Conservation (phyloP, 2,888 invertebrate species). For the Tetragonisca angustula region DNA sequence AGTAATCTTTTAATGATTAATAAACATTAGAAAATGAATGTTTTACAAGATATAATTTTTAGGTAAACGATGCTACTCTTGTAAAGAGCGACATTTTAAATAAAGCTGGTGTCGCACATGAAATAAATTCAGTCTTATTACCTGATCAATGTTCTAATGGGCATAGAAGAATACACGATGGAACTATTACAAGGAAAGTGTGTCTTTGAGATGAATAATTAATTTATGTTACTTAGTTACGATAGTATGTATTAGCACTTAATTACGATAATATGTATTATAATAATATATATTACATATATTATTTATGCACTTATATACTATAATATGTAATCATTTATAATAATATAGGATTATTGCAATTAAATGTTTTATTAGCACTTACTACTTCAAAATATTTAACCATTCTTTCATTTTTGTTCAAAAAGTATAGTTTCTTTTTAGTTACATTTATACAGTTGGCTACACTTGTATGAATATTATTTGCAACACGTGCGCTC, state of each 20-base stretch:
- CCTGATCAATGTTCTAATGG: constrained; percentile 28
- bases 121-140: constrained; percentile 54
- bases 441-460: background rate
- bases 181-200: background rate
- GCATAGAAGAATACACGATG: constrained; percentile 12
- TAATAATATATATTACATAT: background rate
- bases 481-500: background rate
- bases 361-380: background rate
- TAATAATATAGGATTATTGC: background rate
- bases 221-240: background rate
- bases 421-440: constrained; percentile 15
- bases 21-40: background rate
- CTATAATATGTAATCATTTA: background rate
- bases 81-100: constrained; percentile 41
- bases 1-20: background rate
- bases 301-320: background rate
- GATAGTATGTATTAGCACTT: background rate
- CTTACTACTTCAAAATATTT: background rate
- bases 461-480: constrained; percentile 14
- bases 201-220: constrained; percentile 8
- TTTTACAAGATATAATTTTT: background rate
- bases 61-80: constrained; percentile 37
- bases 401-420: background rate
- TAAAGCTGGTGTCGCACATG: constrained; percentile 44
- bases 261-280: background rate